A percentile compares a stretch with the other conserved stretches of the same genome.
Conservation (phyloP, 1,140 invertebrate genomes). For the Cotesia glomerata region DNA sequence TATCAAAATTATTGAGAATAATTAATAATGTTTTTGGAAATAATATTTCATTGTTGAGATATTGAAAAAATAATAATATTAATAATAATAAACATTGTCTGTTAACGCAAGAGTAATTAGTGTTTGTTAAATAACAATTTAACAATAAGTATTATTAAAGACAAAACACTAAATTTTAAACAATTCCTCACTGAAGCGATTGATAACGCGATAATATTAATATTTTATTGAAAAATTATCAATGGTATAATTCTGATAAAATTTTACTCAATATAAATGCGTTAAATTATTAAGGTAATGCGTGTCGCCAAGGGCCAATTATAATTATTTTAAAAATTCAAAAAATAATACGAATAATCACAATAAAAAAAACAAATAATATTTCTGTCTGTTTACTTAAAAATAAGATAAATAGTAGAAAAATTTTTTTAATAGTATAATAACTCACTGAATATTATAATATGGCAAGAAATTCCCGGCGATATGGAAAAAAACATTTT, state of each 20-base stretch:
- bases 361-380: background rate
- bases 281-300: constrained; percentile 57
- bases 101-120: constrained; percentile 13
- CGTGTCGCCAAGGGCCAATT: constrained; percentile 37
- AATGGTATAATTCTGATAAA: constrained; percentile 58
- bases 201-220: constrained; percentile 27
- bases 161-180: constrained; percentile 30
- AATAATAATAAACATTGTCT: no score
- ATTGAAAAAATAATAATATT: background rate
- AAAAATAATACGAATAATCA: no score
- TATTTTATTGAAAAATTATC: constrained; percentile 46
- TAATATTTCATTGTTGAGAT: constrained; percentile 4
- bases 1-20: background rate
- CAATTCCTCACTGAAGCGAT: constrained; percentile 45
- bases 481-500: constrained; percentile 11
- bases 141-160: constrained; percentile 14
- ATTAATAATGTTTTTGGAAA: background rate
- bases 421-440: no score
- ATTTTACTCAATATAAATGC: constrained; percentile 54
- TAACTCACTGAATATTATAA: background rate
- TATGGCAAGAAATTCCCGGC: constrained; percentile 16
- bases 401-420: constrained; percentile 11
- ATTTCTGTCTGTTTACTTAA: constrained; percentile 24
- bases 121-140: background rate
- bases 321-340: background rate